phyloP scores from a whole-genome alignment of 2,797 vertebrate genomes.

The Prionace glauca region DNA sequence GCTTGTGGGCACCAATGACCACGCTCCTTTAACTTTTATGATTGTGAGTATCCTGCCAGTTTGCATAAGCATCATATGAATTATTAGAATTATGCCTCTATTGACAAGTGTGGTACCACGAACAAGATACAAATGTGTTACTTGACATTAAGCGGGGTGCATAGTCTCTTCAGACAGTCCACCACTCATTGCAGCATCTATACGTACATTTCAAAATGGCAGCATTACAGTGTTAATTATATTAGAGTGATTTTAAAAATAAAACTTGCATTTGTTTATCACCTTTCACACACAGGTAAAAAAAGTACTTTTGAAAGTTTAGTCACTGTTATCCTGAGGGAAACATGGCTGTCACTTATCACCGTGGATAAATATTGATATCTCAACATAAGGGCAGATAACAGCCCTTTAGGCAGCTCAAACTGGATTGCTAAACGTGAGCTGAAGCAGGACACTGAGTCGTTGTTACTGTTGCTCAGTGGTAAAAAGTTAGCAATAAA shows the following conservation, averaged over 20 bases:
- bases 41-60: neutral
- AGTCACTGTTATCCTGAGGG: neutral
- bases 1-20: neutral
- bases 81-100: neutral
- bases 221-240: neutral
- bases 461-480: neutral
- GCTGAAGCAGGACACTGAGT: neutral
- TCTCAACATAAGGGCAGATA: neutral
- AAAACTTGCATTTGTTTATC: neutral
- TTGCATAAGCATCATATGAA: neutral
- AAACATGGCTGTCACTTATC: neutral
- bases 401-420: neutral
- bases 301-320: neutral
- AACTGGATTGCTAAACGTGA: neutral
- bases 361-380: neutral
- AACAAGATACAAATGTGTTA: neutral
- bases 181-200: neutral
- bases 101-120: neutral
- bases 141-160: neutral
- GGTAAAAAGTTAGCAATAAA: neutral
- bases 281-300: neutral
- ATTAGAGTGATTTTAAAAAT: neutral
- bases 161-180: neutral
- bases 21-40: neutral
- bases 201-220: neutral